Evolutionary conservation across 2,113 vertebrate genomes (phyloP), one percentile per base, ranked within the genome.

Genomic region (Neogobius melanostomus): DNA sequence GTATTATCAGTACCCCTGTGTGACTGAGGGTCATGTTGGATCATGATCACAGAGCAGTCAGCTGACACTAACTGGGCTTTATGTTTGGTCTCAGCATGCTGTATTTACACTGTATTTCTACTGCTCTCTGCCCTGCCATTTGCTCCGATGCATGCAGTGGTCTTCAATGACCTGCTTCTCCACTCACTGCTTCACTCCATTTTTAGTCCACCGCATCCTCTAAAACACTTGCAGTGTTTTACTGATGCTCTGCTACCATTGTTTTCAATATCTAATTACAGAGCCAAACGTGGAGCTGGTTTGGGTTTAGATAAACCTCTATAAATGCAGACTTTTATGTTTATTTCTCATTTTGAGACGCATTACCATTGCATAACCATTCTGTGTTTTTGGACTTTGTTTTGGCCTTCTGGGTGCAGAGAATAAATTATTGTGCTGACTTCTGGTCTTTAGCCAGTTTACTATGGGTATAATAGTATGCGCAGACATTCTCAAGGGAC

Each of bases 1-100:
- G 51, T 81, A 83, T 86, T 65, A 84, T 86, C 82, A 42, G 77
- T 75, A 66, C 70, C 68, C 82, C 83, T 80, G 43, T 72, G 82
- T 77, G 77, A 81, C 78, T 72, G 69, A 77, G 66, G 45, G 21
- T 91, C 88, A 92, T 92, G 91, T 85, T 54, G 68, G 82, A 59
- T 59, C 56, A 11, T 59, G 44, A 56, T 44, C 69, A 66, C 52
- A 12, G 71, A 78, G 57, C 14, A 66, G 69, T 78, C 85, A 76
- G 73, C 77, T 84, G 74, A 50, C 72, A 48, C 61, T 74, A 70
- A 50, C 47, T 50, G 50, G 68, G 71, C 50, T 36, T 36, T 36
- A 2, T 36, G 28, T 36, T 36, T 4, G 28, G 28, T 36, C 28
- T 36, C 28, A 36, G 28, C 28, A 36, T 36, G 28, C 28, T 36